Base-by-base conservation (phyloP, 2,113 vertebrate species). In the Naja naja region DNA sequence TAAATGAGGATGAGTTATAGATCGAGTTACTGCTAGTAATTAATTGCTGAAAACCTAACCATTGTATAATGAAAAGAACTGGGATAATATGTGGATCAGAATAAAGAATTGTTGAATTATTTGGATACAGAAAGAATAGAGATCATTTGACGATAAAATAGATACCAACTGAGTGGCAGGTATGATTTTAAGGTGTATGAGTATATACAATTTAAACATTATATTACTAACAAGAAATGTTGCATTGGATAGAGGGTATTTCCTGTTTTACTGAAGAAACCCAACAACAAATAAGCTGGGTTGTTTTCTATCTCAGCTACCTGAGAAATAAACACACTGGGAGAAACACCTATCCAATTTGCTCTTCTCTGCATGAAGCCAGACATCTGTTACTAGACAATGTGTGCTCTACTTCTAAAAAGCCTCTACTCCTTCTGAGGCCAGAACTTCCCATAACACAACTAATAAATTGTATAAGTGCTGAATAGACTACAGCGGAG, bases 401-500 rank as follows among this genome's bases (percentile, higher is more conserved):
- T n/a, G 49, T 23, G 34, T 23, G 45, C 30, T 9, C 87, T 92
- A 53, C 89, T 20, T 25, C 56, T 95, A 94, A 96, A 90, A 58
- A 94, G 34, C 10, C 60, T 90, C 89, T 89, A 58, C 86, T 95
- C 85, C 89, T 96, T 93, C 87, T 91, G 95, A 94, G 91, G 95
- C 55, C 90, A 95, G 92, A 96, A 88, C 95, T 94, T 93, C 94
- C 92, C 58, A 93, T 87, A 91, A 88, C 87, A 93, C 27, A 2
- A 90, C 95, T 95, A 94, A 96, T 91, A 97, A 96, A 94, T 94
- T 93, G 95, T 91, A 93, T 87, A 97, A 47, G 96, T 93, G 87
- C 91, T 92, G 87, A 96, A 96, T 96, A 96, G 94, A 92, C 93
- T 96, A 96, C 94, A 94, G 95, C 90, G 96, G 97, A 95, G 95